These are phyloP conservation scores for Thymelicus acteon DNA, from an alignment of 2,888 invertebrate genomes.

Conservation along the genomic window DNA sequence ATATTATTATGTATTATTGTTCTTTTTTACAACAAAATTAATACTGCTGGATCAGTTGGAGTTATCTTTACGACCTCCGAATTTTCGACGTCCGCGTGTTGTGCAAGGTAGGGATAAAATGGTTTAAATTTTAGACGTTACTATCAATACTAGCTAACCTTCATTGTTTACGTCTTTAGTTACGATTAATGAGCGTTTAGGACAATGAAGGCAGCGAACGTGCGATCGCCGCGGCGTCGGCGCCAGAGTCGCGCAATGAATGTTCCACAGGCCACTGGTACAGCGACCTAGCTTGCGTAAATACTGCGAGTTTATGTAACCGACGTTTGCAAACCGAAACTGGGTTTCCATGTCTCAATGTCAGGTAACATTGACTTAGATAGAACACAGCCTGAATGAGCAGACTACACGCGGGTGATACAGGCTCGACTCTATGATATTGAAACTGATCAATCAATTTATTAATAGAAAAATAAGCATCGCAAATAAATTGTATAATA, in stretches of 20 bases:
- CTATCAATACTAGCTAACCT: no score
- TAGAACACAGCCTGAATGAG: conserved; percentile 12
- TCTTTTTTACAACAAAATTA: background rate
- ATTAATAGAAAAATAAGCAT: no score
- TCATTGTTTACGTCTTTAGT: conserved; percentile 10
- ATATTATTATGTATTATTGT: conserved; percentile 7
- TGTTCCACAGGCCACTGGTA: conserved; percentile 41
- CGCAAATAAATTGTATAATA: no score
- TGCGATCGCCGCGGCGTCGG: conserved; percentile 43
- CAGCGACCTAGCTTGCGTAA: conserved; percentile 63
- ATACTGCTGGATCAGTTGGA: background rate
- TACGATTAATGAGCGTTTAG: conserved; percentile 21
- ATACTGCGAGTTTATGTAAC: conserved; percentile 72
- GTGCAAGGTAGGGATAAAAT: conserved; percentile 11
- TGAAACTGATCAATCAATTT: background rate
- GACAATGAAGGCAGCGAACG: conserved; percentile 8
- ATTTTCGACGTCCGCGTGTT: conserved; percentile 11
- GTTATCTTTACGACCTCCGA: background rate
- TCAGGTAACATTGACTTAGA: conserved; percentile 44
- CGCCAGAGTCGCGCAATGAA: conserved; percentile 38
- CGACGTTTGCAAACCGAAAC: conserved; percentile 58
- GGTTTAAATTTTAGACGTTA: background rate
- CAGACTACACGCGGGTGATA: background rate
- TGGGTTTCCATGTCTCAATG: conserved; percentile 51
- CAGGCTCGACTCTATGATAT: no score